Base-by-base conservation (phyloP, 2,888 invertebrate species). In the Andrena chrysosceles region DNA sequence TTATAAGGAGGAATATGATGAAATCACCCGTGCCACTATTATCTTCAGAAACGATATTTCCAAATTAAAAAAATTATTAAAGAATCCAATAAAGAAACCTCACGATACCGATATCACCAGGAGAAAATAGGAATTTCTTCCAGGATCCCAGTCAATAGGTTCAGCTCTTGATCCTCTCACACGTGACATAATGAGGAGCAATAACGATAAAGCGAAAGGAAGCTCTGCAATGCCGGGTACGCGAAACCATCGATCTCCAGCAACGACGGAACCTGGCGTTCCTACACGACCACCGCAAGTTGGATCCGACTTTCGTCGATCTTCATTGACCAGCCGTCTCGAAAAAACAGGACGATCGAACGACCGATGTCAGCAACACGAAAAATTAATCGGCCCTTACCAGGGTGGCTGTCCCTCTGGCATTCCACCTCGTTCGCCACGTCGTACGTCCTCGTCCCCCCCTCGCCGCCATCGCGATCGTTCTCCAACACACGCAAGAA, bases 341-440 rank as follows among this genome's bases (percentile, higher is more conserved):
- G 78, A 82, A 82, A 82, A 82, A 82, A 71, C 59, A n/a, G 74
- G 66, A 67, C 59, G 83, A 71, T 71, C 83, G 74, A 72, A 67
- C 83, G 64, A 84, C 71, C 78, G 72, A 78, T 83, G 84, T 83
- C 75, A 79, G n/a, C 75, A 64, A 79, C 69, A 79, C 83, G 83
- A 84, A 80, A 84, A 84, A 84, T 83, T 70, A 83, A 84, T 84
- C 81, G 74, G 31, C 48, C 73, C 66, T 87, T 78, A 49, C 48
- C 78, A 87, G 84, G 81, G 81, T 83, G 75, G 83, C 83, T 85
- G 85, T 77, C 68, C 76, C 78, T 70, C 16, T 79, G 72, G 26
- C 87, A 87, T 87, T 87, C 87, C 87, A 77, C 75, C 83, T 86
- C 87, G 85, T 87, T 85, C 85, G 63, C 71, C 83, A 85, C 76